Evolutionary conservation across 2,797 vertebrate genomes (phyloP).

Genomic region (Myotis myotis): DNA sequence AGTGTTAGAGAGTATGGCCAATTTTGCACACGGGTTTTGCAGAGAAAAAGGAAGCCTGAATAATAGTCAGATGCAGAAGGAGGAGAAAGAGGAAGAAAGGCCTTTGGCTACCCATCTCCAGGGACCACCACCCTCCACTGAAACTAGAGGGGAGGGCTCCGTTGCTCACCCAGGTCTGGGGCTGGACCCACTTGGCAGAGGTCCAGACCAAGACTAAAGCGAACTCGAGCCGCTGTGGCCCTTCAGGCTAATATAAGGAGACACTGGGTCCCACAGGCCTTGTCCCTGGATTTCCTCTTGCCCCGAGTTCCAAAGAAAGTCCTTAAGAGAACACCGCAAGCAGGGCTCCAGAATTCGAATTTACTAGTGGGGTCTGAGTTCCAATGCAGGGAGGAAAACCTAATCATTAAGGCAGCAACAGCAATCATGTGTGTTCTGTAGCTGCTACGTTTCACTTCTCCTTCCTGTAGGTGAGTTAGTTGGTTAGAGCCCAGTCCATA

Average conservation of each 20-base stretch:
- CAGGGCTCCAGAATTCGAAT: background rate
- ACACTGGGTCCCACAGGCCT: background rate
- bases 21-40: background rate
- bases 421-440: background rate
- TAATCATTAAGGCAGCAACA: background rate
- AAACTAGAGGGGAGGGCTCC: background rate
- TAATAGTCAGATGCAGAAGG: background rate
- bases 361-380: background rate
- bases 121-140: background rate
- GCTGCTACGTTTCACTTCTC: background rate
- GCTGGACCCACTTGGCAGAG: accelerated
- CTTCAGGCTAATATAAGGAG: background rate
- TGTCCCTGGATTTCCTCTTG: background rate
- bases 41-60: background rate
- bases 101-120: background rate
- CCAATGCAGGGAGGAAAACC: background rate
- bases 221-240: accelerated
- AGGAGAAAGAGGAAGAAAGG: background rate
- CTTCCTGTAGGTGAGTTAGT: background rate
- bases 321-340: background rate
- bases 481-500: background rate
- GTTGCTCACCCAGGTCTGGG: accelerated
- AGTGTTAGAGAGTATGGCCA: background rate
- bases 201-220: background rate
- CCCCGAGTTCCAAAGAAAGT: background rate